These are phyloP conservation scores for Echeneis naucrates DNA, from an alignment of 2,797 vertebrate genomes.

Conservation along the genomic window DNA sequence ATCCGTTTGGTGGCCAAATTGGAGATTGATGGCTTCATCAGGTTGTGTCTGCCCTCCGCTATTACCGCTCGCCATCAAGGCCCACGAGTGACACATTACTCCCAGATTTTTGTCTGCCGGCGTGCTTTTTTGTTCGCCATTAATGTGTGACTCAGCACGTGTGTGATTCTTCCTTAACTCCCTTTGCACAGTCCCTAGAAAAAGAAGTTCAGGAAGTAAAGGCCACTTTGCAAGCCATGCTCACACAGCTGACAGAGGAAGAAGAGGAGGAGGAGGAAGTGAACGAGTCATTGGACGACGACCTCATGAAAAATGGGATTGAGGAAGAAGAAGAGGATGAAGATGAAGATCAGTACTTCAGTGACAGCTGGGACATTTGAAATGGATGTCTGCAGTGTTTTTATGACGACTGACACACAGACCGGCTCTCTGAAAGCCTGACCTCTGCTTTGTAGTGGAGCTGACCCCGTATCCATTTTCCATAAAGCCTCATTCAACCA, in stretches of 20 bases:
- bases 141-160: slow-evolving; percentile 19
- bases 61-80: slow-evolving; percentile 48
- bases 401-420: slow-evolving; percentile 54
- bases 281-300: slow-evolving; percentile 55
- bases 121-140: slow-evolving; percentile 43
- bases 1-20: slow-evolving; percentile 65
- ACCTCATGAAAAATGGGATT: slow-evolving; percentile 66
- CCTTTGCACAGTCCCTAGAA: slow-evolving; percentile 85
- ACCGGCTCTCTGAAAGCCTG: slow-evolving; percentile 61
- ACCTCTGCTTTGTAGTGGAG: slow-evolving; percentile 57
- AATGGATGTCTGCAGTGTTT: slow-evolving; percentile 53
- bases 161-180: slow-evolving; percentile 85
- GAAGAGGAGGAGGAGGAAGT: slow-evolving; percentile 67
- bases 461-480: slow-evolving; percentile 67
- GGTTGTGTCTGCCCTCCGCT: slow-evolving; percentile 38
- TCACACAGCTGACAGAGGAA: slow-evolving; percentile 86
- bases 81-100: slow-evolving; percentile 49
- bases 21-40: slow-evolving; percentile 71
- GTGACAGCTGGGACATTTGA: slow-evolving; percentile 90
- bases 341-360: slow-evolving; percentile 85
- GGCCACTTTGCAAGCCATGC: slow-evolving; percentile 87
- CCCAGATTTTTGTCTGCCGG: slow-evolving; percentile 39
- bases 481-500: slow-evolving; percentile 48
- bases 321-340: slow-evolving; percentile 65
- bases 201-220: slow-evolving; percentile 92